Conservation (phyloP, 2,113 vertebrate genomes). For the Meles meles region DNA sequence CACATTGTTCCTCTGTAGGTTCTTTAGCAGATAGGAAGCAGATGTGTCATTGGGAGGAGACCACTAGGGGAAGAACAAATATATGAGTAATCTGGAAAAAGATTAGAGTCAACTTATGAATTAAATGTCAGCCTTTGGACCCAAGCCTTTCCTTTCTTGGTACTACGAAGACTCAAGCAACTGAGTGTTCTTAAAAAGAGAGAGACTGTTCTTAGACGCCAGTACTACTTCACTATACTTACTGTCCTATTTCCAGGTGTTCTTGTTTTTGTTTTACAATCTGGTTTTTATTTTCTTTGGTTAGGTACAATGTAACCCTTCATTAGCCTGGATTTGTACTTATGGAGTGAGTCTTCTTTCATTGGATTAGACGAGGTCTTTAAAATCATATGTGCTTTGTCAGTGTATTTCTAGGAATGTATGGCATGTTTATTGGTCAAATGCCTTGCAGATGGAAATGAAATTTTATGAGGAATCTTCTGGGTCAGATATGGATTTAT, state of each 20-base stretch:
- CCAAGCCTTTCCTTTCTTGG: slow-evolving; percentile 23
- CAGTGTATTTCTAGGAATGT: slow-evolving; percentile 32
- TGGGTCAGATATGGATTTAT: slow-evolving; percentile 15
- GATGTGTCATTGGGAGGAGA: slow-evolving; percentile 18
- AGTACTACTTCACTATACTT: not conserved
- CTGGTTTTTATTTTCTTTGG: slow-evolving; percentile 32
- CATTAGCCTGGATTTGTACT: slow-evolving; percentile 12
- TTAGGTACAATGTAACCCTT: not conserved
- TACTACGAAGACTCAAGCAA: slow-evolving; percentile 12
- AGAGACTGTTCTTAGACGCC: not conserved
- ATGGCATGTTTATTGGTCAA: slow-evolving; percentile 50
- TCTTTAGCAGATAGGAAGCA: slow-evolving; percentile 39
- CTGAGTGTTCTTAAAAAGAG: not conserved
- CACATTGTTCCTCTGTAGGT: not conserved
- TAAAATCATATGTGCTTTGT: not conserved
- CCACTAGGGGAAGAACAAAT: not conserved
- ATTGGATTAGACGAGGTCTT: slow-evolving; percentile 36
- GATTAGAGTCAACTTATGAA: slow-evolving; percentile 19
- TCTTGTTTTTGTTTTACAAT: not conserved
- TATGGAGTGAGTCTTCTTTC: not conserved
- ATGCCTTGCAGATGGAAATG: slow-evolving; percentile 51
- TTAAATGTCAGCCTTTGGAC: slow-evolving; percentile 27
- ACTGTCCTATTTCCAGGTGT: not conserved
- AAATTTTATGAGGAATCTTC: slow-evolving; percentile 45
- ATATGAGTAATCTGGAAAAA: slow-evolving; percentile 51